These are phyloP conservation scores for Timema cristinae DNA, from an alignment of 2,888 invertebrate species.

Conservation along the genomic window DNA sequence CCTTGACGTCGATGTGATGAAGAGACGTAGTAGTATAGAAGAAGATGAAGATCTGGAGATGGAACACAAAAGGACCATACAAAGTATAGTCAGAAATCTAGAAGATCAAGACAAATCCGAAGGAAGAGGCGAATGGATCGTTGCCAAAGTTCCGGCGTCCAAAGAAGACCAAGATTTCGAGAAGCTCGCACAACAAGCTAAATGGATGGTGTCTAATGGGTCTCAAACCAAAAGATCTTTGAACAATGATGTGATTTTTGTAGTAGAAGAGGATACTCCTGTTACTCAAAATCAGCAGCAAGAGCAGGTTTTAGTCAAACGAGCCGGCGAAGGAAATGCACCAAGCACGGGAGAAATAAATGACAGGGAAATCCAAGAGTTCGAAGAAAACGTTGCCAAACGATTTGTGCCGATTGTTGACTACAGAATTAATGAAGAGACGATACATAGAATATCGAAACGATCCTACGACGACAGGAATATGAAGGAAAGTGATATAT, in stretches of 20 bases:
- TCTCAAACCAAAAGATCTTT: constrained; percentile 12
- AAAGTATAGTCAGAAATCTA: constrained; percentile 39
- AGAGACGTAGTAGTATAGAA: constrained; percentile 45
- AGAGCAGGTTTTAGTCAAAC: not conserved
- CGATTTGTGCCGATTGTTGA: too few relatives aligned
- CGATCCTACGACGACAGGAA: not conserved
- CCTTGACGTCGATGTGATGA: constrained; percentile 60
- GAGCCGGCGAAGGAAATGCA: not conserved
- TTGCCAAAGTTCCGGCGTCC: constrained; percentile 11
- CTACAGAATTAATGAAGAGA: not conserved
- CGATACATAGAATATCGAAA: constrained; percentile 10
- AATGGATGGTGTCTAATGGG: not conserved
- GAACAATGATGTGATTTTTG: constrained; percentile 7
- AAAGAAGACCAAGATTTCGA: constrained; percentile 15
- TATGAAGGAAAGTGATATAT: not conserved
- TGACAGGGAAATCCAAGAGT: too few relatives aligned
- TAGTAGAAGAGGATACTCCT: constrained; percentile 7
- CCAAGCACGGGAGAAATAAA: not conserved
- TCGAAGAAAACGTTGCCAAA: too few relatives aligned
- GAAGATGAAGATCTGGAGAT: constrained; percentile 42
- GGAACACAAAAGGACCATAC: constrained; percentile 56
- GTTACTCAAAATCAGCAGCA: not conserved
- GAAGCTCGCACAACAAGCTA: not conserved
- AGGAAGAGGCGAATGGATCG: constrained; percentile 15
- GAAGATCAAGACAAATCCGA: not conserved